These are phyloP conservation scores for Fukomys damarensis DNA, from an alignment of 2,113 vertebrate genomes.

Conservation along the genomic window DNA sequence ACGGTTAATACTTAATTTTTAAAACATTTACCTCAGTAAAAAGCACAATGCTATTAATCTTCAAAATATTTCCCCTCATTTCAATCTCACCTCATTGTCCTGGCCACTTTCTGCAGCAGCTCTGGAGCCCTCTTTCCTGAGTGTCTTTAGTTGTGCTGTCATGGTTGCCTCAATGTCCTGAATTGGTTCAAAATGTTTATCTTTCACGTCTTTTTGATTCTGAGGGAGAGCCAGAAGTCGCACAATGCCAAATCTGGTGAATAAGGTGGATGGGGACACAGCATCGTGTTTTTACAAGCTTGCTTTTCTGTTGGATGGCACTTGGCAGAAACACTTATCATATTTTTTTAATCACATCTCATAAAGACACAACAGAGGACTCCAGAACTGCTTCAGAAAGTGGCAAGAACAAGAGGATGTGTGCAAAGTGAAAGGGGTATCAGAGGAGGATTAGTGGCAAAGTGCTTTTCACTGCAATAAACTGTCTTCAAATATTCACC, in stretches of 20 bases:
- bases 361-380: not conserved
- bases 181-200: not conserved
- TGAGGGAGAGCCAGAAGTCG: not conserved
- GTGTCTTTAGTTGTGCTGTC: not conserved
- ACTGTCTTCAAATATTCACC: not conserved
- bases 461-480: not conserved
- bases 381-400: not conserved
- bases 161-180: not conserved
- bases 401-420: not conserved
- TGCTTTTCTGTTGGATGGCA: not conserved
- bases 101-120: not conserved
- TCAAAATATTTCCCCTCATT: not conserved
- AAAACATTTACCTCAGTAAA: not conserved
- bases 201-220: not conserved
- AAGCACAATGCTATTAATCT: not conserved
- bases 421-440: not conserved
- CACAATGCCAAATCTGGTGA: not conserved
- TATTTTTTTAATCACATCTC: not conserved
- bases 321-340: not conserved
- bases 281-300: not conserved
- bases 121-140: not conserved
- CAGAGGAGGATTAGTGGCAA: not conserved
- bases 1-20: not conserved
- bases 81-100: not conserved
- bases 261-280: not conserved